Percentiles rank a stretch among this genome's conserved stretches.
Evolutionary conservation across 2,113 vertebrate species (phyloP).

Genomic region (Festucalex cinctus): DNA sequence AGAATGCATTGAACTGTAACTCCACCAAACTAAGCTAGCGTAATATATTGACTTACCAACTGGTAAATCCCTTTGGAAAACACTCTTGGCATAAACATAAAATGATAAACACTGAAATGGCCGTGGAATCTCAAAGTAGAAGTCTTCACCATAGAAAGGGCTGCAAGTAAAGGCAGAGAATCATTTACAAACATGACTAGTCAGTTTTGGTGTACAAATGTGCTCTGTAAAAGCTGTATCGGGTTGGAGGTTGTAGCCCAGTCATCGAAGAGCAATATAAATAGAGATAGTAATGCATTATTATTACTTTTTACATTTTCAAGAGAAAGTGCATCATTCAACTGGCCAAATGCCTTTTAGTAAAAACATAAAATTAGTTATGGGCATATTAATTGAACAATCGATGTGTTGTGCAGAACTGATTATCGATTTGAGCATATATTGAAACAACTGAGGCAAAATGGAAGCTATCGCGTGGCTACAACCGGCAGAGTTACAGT

Average conservation of each 20-base stretch:
- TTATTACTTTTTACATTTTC: not conserved
- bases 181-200: conserved; percentile 1
- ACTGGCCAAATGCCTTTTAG: not conserved
- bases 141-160: conserved; percentile 96
- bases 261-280: not conserved
- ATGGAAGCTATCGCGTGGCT: too few relatives aligned
- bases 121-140: conserved; percentile 97
- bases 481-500: not conserved
- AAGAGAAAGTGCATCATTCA: not conserved
- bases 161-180: conserved; percentile 64
- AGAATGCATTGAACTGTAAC: conserved; percentile 28
- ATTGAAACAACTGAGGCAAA: not conserved
- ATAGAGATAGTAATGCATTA: not conserved
- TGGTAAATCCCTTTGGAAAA: conserved; percentile 89
- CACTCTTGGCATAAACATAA: conserved; percentile 94
- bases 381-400: not conserved
- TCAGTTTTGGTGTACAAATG: not conserved
- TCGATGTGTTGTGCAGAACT: not conserved
- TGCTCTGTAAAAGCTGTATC: not conserved
- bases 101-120: conserved; percentile 97
- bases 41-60: conserved; percentile 80
- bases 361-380: not conserved
- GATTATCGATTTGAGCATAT: too few relatives aligned
- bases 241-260: not conserved
- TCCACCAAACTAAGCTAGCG: not conserved